A percentile compares a stretch with the other conserved stretches of the same genome.
Conservation (phyloP, 2,888 invertebrate species). For the Melangyna quadrimaculata region DNA sequence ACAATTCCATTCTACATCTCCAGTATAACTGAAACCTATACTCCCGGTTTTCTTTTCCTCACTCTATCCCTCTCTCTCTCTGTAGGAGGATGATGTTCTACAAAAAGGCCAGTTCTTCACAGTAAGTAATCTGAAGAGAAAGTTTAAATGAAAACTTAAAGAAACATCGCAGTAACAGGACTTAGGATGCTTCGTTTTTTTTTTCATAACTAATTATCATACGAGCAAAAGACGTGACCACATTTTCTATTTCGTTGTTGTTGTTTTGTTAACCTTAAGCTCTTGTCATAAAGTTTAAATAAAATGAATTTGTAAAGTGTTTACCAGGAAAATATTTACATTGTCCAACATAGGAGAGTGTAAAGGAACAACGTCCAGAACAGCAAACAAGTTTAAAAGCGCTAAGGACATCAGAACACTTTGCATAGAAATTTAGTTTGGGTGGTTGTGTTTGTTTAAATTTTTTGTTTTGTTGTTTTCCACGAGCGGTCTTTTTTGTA, state of each 20-base stretch:
- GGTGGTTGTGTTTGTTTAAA: not conserved
- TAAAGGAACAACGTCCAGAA: not conserved
- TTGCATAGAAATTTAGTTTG: conserved; percentile 41
- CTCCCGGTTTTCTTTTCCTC: not conserved
- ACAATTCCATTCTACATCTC: conserved; percentile 45
- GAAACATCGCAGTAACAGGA: conserved; percentile 28
- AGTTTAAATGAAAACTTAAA: conserved; percentile 65
- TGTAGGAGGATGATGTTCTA: not conserved
- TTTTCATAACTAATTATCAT: conserved; percentile 59
- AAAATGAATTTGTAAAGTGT: conserved; percentile 31
- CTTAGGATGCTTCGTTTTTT: not conserved
- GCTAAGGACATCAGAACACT: conserved; percentile 36
- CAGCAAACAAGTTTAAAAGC: conserved; percentile 23
- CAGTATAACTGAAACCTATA: conserved; percentile 17
- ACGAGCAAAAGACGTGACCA: conserved; percentile 63
- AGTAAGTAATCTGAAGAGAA: conserved; percentile 15
- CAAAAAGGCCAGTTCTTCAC: not conserved
- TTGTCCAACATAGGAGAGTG: conserved; percentile 23
- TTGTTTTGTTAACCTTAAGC: not conserved
- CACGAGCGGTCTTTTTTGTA: not conserved
- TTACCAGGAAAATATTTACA: conserved; percentile 58
- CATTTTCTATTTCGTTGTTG: conserved; percentile 1
- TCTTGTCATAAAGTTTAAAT: conserved; percentile 13
- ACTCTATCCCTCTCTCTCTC: not conserved
- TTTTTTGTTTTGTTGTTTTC: not conserved